A percentile compares a stretch with the other conserved stretches of the same genome.
phyloP scores from a whole-genome alignment of 2,888 invertebrate genomes.

The Blastobasis lacticolella region DNA sequence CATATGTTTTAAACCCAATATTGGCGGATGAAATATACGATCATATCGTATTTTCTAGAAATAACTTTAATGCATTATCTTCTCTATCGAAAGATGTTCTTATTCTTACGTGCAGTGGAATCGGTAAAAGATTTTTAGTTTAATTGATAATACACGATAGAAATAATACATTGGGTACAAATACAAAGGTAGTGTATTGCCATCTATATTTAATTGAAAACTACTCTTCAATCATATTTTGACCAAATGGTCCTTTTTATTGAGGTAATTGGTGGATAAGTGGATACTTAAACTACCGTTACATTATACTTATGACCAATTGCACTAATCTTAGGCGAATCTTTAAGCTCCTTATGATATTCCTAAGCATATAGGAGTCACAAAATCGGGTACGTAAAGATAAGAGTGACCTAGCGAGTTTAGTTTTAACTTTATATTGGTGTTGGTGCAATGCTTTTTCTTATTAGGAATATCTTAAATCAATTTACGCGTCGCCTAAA shows the following conservation, averaged over 20 bases:
- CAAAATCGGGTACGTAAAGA: not conserved
- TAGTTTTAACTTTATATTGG: too few relatives aligned
- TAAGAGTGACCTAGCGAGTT: too few relatives aligned
- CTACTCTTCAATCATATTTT: slow-evolving; percentile 88
- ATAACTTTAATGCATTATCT: slow-evolving; percentile 87
- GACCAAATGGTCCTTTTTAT: slow-evolving; percentile 78
- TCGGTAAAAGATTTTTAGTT: slow-evolving; percentile 95
- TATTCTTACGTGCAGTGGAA: slow-evolving; percentile 93
- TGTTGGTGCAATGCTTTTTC: too few relatives aligned
- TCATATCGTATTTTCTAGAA: slow-evolving; percentile 90
- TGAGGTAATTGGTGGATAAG: slow-evolving; percentile 42
- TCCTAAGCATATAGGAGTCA: not conserved
- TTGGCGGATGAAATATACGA: slow-evolving; percentile 99
- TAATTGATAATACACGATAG: slow-evolving; percentile 97
- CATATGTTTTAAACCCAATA: slow-evolving; percentile 89
- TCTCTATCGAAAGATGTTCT: slow-evolving; percentile 91
- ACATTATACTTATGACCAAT: not conserved
- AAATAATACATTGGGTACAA: slow-evolving; percentile 87
- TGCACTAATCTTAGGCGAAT: too few relatives aligned
- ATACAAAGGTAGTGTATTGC: slow-evolving; percentile 90
- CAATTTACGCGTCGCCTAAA: too few relatives aligned
- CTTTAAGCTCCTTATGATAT: too few relatives aligned
- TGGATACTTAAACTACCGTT: not conserved
- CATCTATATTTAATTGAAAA: slow-evolving; percentile 84
- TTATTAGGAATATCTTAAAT: too few relatives aligned